Conservation (phyloP, 2,113 vertebrate genomes). For the Willisornis vidua region DNA sequence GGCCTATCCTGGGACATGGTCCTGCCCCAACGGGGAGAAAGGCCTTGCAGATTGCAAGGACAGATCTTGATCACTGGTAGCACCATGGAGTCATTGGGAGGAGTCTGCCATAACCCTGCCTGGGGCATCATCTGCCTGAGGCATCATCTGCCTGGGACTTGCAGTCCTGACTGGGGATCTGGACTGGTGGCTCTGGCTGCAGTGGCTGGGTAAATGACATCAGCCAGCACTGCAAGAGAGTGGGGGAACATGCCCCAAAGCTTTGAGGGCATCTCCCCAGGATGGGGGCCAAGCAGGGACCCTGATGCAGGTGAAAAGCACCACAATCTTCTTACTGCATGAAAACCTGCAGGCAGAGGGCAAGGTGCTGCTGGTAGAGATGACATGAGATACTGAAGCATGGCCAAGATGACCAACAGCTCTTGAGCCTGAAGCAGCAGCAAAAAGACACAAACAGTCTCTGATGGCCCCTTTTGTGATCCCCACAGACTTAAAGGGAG, state of each 20-base stretch:
- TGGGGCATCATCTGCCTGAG: background rate
- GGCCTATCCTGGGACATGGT: background rate
- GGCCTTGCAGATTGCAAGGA: background rate
- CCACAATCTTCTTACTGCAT: background rate
- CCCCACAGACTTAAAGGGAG: background rate
- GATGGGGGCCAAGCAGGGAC: background rate
- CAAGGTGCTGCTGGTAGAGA: background rate
- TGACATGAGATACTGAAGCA: background rate
- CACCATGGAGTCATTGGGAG: background rate
- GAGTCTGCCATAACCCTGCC: background rate
- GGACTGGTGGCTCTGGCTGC: background rate
- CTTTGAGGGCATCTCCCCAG: background rate
- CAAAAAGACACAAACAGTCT: background rate
- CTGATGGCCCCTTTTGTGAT: background rate
- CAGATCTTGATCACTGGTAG: accelerated
- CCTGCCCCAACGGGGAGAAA: background rate
- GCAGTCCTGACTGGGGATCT: background rate
- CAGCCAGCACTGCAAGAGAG: background rate
- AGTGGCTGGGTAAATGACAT: background rate
- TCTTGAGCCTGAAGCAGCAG: background rate
- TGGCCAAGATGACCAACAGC: background rate
- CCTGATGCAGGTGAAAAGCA: background rate
- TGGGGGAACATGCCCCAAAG: background rate
- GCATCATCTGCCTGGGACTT: background rate
- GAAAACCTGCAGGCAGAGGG: background rate